phyloP scores from a whole-genome alignment of 1,140 invertebrate species.

The Cherax destructor region DNA sequence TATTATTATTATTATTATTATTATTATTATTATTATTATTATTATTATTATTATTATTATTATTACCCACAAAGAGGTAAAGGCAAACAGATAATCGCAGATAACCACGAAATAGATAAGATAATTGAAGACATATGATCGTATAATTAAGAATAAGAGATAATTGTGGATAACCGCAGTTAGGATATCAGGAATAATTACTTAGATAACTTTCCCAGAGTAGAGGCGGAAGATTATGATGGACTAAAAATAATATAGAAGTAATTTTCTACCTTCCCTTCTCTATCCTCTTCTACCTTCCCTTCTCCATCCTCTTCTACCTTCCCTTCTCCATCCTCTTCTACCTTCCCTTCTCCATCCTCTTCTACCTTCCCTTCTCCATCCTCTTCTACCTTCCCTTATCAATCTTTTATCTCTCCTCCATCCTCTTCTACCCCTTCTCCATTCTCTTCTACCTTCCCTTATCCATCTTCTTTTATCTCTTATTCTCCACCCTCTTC shows the following conservation, averaged over 20 bases:
- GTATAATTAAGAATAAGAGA: too few relatives aligned
- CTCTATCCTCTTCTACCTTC: not conserved
- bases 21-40: too few relatives aligned
- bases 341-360: not conserved
- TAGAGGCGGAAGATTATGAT: too few relatives aligned
- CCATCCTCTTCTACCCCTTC: not conserved
- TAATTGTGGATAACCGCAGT: too few relatives aligned
- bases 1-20: too few relatives aligned
- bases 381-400: not conserved
- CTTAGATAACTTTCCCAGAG: too few relatives aligned
- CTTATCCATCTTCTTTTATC: not conserved
- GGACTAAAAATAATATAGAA: not conserved
- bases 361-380: not conserved
- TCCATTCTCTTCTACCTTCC: not conserved
- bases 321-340: not conserved
- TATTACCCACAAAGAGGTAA: too few relatives aligned
- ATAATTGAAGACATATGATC: too few relatives aligned
- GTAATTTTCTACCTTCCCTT: not conserved
- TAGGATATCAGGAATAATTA: too few relatives aligned
- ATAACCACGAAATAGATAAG: too few relatives aligned
- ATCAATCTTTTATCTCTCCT: not conserved
- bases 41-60: too few relatives aligned
- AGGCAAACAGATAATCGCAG: too few relatives aligned
- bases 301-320: not conserved
- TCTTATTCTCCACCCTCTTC: not conserved